A percentile compares a stretch with the other conserved stretches of the same genome.
Evolutionary conservation across 2,797 vertebrate species (phyloP).

Genomic region (Nasua narica): DNA sequence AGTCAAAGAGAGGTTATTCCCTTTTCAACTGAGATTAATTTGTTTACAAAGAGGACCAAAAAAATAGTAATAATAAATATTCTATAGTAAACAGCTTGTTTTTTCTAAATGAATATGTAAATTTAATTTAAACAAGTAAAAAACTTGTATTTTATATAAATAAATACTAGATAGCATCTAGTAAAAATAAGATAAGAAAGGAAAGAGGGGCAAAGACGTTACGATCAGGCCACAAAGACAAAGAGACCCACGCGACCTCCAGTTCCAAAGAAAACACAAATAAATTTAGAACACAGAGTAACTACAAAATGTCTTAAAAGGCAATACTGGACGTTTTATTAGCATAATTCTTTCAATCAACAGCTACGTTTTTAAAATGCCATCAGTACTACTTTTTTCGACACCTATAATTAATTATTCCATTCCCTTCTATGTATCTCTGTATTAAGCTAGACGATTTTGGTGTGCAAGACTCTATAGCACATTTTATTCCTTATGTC

Average conservation of each 20-base stretch:
- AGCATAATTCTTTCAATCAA: neutral
- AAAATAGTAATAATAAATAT: no score
- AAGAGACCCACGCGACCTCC: neutral
- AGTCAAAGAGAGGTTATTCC: neutral
- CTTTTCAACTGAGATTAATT: neutral
- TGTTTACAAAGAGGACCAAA: neutral
- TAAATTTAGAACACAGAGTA: neutral
- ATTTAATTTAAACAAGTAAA: neutral
- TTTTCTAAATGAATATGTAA: neutral
- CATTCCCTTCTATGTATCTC: neutral
- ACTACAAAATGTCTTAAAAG: neutral
- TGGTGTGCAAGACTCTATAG: neutral
- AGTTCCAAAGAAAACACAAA: conserved; percentile 12
- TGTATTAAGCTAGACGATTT: neutral
- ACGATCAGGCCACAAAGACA: neutral
- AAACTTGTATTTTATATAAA: neutral
- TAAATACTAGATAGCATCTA: neutral
- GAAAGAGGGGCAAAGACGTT: neutral
- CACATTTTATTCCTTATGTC: neutral
- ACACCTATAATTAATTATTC: neutral
- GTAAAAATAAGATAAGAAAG: neutral
- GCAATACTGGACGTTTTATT: neutral
- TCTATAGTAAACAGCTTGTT: neutral
- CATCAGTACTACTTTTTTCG: neutral
- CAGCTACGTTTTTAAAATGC: neutral